These are phyloP conservation scores for Eulimnadia texana DNA, from an alignment of 1,140 invertebrate species.

Conservation along the genomic window DNA sequence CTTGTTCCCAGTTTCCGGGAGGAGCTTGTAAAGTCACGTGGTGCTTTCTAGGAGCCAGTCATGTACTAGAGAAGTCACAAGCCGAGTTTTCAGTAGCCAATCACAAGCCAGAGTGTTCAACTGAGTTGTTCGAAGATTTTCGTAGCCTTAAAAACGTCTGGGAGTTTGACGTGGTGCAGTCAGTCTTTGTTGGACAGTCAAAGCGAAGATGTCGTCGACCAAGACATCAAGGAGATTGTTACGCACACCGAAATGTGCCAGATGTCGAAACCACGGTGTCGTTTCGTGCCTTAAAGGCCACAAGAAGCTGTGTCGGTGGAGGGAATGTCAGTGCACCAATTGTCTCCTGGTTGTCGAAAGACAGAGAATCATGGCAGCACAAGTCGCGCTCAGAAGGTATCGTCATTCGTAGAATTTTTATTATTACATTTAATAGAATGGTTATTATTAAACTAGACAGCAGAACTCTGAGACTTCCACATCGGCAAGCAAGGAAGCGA, in stretches of 20 bases:
- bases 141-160: too few relatives aligned
- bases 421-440: background rate
- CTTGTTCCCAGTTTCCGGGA: background rate
- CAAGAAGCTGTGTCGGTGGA: slow-evolving; percentile 61
- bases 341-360: slow-evolving; percentile 74
- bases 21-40: too few relatives aligned
- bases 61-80: too few relatives aligned
- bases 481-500: slow-evolving; percentile 22
- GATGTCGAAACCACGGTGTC: slow-evolving; percentile 76
- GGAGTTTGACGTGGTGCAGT: too few relatives aligned
- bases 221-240: slow-evolving; percentile 16
- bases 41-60: too few relatives aligned
- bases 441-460: slow-evolving; percentile 22
- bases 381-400: slow-evolving; percentile 40
- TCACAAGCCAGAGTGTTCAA: too few relatives aligned
- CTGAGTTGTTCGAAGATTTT: too few relatives aligned
- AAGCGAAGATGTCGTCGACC: background rate
- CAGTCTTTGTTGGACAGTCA: too few relatives aligned
- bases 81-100: too few relatives aligned
- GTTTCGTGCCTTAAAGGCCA: slow-evolving; percentile 77
- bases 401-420: slow-evolving; percentile 6
- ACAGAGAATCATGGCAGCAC: slow-evolving; percentile 78
- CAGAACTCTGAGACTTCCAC: slow-evolving; percentile 24
- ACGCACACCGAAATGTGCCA: slow-evolving; percentile 69
- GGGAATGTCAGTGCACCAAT: slow-evolving; percentile 65